A percentile compares a stretch with the other conserved stretches of the same genome.
These are phyloP conservation scores for Neogobius melanostomus DNA, from an alignment of 2,113 vertebrate species.

Conservation along the genomic window DNA sequence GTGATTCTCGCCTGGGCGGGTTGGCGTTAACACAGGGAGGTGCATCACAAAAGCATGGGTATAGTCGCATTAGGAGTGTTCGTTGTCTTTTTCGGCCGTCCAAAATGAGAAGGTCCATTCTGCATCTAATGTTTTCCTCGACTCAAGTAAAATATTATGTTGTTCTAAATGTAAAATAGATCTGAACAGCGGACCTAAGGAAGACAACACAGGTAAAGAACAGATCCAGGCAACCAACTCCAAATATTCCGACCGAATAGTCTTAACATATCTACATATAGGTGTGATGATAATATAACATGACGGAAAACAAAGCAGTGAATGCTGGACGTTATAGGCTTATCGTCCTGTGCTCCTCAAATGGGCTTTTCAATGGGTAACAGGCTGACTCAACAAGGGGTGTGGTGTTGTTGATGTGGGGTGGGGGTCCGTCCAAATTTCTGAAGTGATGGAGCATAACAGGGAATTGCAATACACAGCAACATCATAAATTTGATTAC, in stretches of 20 bases:
- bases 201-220: conserved; percentile 1
- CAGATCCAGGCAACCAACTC: too few relatives aligned
- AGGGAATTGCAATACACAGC: conserved; percentile 73
- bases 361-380: not conserved
- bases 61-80: not conserved
- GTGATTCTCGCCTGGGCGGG: conserved; percentile 20
- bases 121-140: too few relatives aligned
- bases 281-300: too few relatives aligned
- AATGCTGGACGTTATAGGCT: not conserved
- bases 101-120: not conserved
- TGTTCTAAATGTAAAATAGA: conserved; percentile 17
- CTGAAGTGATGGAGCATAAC: conserved; percentile 65
- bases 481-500: conserved; percentile 75
- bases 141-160: conserved; percentile 5
- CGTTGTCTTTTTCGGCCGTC: not conserved
- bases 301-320: too few relatives aligned
- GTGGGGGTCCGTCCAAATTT: conserved; percentile 54
- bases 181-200: conserved; percentile 1
- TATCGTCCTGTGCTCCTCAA: conserved; percentile 5
- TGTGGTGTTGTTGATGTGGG: not conserved
- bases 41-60: not conserved
- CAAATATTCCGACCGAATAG: conserved; percentile 5
- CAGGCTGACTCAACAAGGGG: not conserved
- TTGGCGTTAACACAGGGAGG: conserved; percentile 17
- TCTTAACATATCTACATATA: too few relatives aligned